A percentile compares a stretch with the other conserved stretches of the same genome.
phyloP scores from a whole-genome alignment of 2,888 invertebrate species.

The Autographa pulchrina region DNA sequence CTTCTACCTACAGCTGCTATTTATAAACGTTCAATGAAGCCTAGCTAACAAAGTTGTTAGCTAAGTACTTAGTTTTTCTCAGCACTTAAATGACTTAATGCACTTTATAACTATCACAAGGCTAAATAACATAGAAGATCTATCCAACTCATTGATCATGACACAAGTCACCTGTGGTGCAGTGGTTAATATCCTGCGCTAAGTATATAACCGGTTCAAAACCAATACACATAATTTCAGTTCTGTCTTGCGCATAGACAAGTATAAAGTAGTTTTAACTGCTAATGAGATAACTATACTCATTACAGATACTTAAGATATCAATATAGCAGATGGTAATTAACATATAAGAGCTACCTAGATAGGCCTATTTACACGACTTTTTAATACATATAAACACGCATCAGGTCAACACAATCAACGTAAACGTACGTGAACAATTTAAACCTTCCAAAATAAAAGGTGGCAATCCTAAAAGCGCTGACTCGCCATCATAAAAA shows the following conservation, averaged over 20 bases:
- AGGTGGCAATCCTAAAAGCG: conserved; percentile 31
- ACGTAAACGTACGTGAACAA: neutral
- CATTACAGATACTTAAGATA: neutral
- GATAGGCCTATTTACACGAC: neutral
- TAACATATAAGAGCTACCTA: neutral
- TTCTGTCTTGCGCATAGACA: neutral
- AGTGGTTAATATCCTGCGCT: neutral
- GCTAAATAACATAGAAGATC: neutral
- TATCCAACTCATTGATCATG: neutral
- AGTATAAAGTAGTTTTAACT: neutral
- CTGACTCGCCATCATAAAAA: conserved; percentile 48
- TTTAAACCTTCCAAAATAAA: neutral
- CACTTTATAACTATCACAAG: neutral
- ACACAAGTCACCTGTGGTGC: neutral
- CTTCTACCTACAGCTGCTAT: conserved; percentile 42
- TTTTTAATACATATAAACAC: neutral
- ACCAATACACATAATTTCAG: neutral
- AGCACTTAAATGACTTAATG: neutral
- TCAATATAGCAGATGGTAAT: neutral
- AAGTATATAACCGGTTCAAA: neutral
- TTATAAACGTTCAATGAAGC: conserved; percentile 49
- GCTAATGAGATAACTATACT: neutral
- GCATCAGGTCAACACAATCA: neutral
- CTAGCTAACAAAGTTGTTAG: conserved; percentile 24
- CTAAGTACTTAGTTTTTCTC: conserved; percentile 3